Evolutionary conservation across 2,888 invertebrate species (phyloP).

Genomic region (Cerastoderma edule): DNA sequence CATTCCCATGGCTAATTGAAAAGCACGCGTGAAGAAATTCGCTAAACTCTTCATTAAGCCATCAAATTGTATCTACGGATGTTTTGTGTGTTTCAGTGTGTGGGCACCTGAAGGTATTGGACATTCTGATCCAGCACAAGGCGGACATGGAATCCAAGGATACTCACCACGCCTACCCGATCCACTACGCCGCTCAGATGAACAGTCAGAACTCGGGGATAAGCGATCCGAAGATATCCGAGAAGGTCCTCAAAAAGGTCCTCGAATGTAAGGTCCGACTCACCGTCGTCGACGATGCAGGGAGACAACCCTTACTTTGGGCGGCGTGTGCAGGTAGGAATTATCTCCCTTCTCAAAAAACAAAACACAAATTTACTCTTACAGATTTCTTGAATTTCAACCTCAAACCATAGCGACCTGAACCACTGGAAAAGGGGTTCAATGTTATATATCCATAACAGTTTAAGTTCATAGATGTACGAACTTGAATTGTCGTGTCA

Average conservation of each 20-base stretch:
- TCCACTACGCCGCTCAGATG: conserved; percentile 99
- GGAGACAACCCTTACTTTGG: conserved; percentile 97
- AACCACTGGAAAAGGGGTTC: too few relatives aligned
- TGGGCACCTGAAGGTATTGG: conserved; percentile 94
- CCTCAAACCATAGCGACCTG: too few relatives aligned
- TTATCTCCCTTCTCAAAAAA: background rate
- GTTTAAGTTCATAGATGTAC: too few relatives aligned
- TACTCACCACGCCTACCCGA: conserved; percentile 96
- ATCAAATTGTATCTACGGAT: too few relatives aligned
- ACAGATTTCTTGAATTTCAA: too few relatives aligned
- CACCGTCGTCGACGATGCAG: conserved; percentile 95
- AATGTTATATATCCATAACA: too few relatives aligned
- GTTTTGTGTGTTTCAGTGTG: conserved; percentile 87
- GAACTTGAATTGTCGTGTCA: too few relatives aligned
- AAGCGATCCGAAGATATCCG: conserved; percentile 85
- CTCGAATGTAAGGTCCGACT: conserved; percentile 90
- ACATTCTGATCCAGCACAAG: conserved; percentile 92
- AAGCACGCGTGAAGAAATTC: too few relatives aligned
- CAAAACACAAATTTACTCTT: too few relatives aligned
- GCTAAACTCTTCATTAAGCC: too few relatives aligned
- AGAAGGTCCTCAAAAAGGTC: conserved; percentile 92
- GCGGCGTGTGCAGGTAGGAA: conserved; percentile 94
- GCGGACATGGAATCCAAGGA: conserved; percentile 95
- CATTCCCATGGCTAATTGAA: too few relatives aligned
- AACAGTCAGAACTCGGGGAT: conserved; percentile 89